A percentile compares a stretch with the other conserved stretches of the same genome.
phyloP scores from a whole-genome alignment of 2,888 invertebrate genomes.

The Sarcophaga rosellei region DNA sequence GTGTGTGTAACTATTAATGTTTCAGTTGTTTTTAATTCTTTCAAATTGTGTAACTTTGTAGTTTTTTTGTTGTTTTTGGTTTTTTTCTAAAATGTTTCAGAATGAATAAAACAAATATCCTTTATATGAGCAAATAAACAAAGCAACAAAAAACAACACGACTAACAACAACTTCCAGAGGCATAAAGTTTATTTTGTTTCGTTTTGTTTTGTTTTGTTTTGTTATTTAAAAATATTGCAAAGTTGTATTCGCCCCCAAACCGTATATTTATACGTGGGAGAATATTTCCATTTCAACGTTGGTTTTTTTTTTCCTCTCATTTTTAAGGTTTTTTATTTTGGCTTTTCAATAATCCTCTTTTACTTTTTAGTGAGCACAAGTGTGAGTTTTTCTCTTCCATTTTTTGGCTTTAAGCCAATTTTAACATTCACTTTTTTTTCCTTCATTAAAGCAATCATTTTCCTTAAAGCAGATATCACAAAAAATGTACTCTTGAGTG shows the following conservation, averaged over 20 bases:
- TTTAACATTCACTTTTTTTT: constrained; percentile 27
- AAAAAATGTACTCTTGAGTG: not conserved
- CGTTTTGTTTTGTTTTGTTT: constrained; percentile 1
- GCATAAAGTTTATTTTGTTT: constrained; percentile 45
- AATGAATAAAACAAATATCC: constrained; percentile 15
- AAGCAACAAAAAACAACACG: constrained; percentile 17
- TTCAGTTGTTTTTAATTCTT: constrained; percentile 43
- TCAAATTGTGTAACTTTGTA: constrained; percentile 13
- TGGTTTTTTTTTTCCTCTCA: not conserved
- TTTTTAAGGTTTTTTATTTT: constrained; percentile 21
- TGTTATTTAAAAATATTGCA: constrained; percentile 47
- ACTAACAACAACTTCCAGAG: not conserved
- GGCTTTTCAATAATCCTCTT: constrained; percentile 51
- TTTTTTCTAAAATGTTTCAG: constrained; percentile 5
- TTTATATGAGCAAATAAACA: constrained; percentile 13
- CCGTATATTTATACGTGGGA: constrained; percentile 36
- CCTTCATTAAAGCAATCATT: constrained; percentile 22
- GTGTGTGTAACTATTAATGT: constrained; percentile 4
- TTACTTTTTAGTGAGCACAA: constrained; percentile 10
- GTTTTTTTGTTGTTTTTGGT: not conserved
- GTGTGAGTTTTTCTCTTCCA: not conserved
- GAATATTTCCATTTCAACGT: not conserved
- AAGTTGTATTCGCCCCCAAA: constrained; percentile 37
- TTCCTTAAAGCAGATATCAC: not conserved
- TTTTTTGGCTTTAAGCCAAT: constrained; percentile 57